phyloP scores from a whole-genome alignment of 2,888 invertebrate species.

The Stegana nigrithorax region DNA sequence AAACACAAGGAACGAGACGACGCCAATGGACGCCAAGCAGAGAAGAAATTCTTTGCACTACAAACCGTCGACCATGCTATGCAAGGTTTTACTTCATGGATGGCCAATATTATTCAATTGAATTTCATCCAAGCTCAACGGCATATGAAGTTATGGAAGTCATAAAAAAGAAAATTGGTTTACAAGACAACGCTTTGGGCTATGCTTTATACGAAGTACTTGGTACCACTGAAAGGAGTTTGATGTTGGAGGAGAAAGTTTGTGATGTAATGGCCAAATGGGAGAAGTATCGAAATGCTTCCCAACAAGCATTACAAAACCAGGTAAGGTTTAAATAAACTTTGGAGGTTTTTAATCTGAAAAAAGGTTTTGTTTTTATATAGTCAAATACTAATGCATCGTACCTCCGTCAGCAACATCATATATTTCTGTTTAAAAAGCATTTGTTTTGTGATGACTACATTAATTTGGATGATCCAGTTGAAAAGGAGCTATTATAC shows the following conservation, averaged over 20 bases:
- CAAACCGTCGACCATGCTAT: constrained; percentile 89
- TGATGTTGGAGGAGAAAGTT: constrained; percentile 87
- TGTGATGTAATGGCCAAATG: constrained; percentile 96
- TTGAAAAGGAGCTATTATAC: constrained; percentile 93
- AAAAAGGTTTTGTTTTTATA: constrained; percentile 37
- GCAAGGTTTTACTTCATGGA: constrained; percentile 93
- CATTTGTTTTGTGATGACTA: constrained; percentile 85
- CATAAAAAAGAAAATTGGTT: constrained; percentile 89
- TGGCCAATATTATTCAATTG: constrained; percentile 93
- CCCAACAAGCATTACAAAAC: constrained; percentile 71
- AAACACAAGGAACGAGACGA: constrained; percentile 80
- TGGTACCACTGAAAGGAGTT: constrained; percentile 86
- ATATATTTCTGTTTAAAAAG: constrained; percentile 83
- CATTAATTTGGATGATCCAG: constrained; percentile 83
- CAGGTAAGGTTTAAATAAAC: constrained; percentile 53
- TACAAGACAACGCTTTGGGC: constrained; percentile 70
- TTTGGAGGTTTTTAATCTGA: too few relatives aligned
- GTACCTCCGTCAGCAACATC: constrained; percentile 70
- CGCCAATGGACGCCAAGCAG: constrained; percentile 91
- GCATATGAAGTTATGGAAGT: constrained; percentile 89
- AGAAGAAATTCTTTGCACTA: constrained; percentile 92
- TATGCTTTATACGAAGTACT: constrained; percentile 94
- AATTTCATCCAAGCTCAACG: constrained; percentile 94
- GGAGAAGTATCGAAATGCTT: constrained; percentile 86
- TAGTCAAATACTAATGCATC: constrained; percentile 50